Evolutionary conservation across 2,797 vertebrate species (phyloP), one percentile per base, ranked within the genome.

Genomic region (Coendou prehensilis): DNA sequence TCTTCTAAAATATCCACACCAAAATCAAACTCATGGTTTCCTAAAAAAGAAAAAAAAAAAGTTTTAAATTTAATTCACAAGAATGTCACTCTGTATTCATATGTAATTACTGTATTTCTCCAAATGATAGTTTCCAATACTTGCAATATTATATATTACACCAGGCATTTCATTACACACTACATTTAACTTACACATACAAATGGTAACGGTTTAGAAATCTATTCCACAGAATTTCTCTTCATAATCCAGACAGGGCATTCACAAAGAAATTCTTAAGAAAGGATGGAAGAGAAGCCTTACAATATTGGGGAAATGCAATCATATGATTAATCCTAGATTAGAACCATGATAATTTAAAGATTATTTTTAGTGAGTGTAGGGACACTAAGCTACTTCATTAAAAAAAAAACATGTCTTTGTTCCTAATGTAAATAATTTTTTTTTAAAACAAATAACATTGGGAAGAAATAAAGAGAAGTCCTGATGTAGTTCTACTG

Each of bases 11-110:
- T 52, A 87, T 90, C 83, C 81, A 97, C 33, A 9, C 85, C 95
- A 97, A 98, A 98, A 94, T 98, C 84, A 98, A 98, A 98, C 75
- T 97, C 87, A 92, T 97, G 57, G 47, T 98, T 98, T 96, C 85
- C 92, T 98, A 96, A 94, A 93, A 93, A 14, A n/a, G 86, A 82
- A 95, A 83, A 85, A 37, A 63, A 81, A 73, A 56, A 82, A 56
- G 0, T 59, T 87, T 63, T 64, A 71, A 96, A 90, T 71, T 5
- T 26, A 91, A 69, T 73, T 83, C 52, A 80, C 50, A 50, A 0
- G 78, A 95, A 18, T 69, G 26, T 82, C 64, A 76, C 86, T 75
- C n/a, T 28, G 78, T 33, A 87, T 91, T 81, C 22, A 61, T 83
- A 89, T 78, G 71, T 89, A 69, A 13, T 54, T 82, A 87, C 0